A percentile compares a stretch with the other conserved stretches of the same genome.
phyloP scores from a whole-genome alignment of 2,888 invertebrate species.

The Nipponacmea schrenckii region DNA sequence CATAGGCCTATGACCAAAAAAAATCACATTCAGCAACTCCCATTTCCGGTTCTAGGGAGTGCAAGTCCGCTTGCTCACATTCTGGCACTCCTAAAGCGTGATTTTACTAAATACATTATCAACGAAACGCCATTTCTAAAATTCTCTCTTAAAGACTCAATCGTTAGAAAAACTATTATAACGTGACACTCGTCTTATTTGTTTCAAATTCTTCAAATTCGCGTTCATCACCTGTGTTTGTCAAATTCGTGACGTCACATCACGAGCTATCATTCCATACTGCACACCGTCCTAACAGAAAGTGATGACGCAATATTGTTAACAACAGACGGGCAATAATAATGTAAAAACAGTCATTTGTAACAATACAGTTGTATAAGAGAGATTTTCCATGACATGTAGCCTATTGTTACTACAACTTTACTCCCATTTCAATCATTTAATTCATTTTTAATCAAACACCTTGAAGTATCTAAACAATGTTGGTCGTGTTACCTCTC shows the following conservation, averaged over 20 bases:
- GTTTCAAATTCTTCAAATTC: conserved; percentile 7
- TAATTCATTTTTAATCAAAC: conserved; percentile 6
- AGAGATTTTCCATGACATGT: not conserved
- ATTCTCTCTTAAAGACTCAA: not conserved
- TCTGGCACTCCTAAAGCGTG: not conserved
- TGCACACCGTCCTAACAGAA: not conserved
- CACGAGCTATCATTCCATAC: not conserved
- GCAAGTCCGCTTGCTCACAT: not conserved
- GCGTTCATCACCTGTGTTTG: conserved; percentile 4
- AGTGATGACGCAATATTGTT: not conserved
- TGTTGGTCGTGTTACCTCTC: not conserved
- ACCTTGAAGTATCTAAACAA: not conserved
- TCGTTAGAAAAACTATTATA: not conserved
- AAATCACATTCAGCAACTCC: not conserved
- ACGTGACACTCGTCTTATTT: conserved; percentile 5
- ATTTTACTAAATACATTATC: not conserved
- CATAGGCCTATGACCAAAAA: too few species aligned
- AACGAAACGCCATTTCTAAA: conserved; percentile 6
- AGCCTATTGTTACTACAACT: conserved; percentile 1
- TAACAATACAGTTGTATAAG: not conserved
- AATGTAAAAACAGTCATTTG: not conserved
- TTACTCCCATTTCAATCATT: not conserved
- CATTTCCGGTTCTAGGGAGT: not conserved
- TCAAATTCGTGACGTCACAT: not conserved
- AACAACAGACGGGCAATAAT: not conserved